Evolutionary conservation across 2,888 invertebrate species (phyloP), one percentile per base, ranked within the genome.

Genomic region (Carpatolechia fugitivella): DNA sequence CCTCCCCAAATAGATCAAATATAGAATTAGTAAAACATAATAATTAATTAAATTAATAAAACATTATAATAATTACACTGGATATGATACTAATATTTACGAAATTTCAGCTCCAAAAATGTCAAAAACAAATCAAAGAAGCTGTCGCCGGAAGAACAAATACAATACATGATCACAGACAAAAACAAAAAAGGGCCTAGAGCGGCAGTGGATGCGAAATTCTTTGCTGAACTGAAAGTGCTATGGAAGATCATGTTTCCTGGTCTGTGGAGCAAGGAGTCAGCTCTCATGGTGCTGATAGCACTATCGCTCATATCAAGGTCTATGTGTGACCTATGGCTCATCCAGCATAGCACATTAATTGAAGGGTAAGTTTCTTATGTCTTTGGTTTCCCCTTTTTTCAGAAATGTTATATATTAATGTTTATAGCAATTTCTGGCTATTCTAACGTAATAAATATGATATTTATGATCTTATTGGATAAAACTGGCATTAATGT

Each of bases 281-380:
- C 93, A 61, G 95, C 93, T 4, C 93, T 94, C 60, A 89, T 97
- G 72, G 60, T 92, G 10, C 78, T 97, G 20, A 94, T 97, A 6
- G 99, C 98, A 0, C 76, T 90, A 3, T 94, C 97, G 3, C 91
- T 99, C 40, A 92, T 98, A 18, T 94, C 96, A 1, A 92, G 99
- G 65, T 98, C 99, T 0, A 92, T 98, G 64, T 98, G 98, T 74
- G 99, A 99, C 85, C 92, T 99, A 52, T 99, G 98, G 98, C 94
- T 99, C 91, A 99, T 99, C 66, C 95, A 97, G 73, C 97, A 96
- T 78, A 96, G 97, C 10, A 99, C 99, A 1, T 92, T 95, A 54
- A 94, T 99, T 67, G 99, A 99, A 91, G 97, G 96, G 96, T 95
- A 79, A 86, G 87, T 70, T 24, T 24, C n/a, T n/a, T n/a, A n/a